Conservation (phyloP, 37 sponge, comb jelly and placozoan species). For the Hormiphora californensis region DNA sequence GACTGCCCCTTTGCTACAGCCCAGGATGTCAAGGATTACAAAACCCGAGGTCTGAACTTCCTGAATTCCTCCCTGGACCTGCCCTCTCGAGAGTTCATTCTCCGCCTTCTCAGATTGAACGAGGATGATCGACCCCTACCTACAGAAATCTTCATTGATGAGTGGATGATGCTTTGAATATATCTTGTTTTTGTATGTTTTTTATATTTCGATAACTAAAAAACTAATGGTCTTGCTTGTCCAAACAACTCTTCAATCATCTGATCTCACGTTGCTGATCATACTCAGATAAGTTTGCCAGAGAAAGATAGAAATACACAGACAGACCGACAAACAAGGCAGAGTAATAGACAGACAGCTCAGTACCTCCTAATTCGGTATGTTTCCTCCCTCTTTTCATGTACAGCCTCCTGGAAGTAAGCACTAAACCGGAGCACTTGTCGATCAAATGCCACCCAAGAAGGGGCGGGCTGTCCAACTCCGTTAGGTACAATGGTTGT, state of each 20-base stretch:
- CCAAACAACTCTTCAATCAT: background rate
- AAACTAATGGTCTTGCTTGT: background rate
- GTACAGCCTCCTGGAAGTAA: constrained; percentile 92
- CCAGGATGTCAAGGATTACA: background rate
- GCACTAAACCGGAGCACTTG: constrained; percentile 91
- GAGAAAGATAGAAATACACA: background rate
- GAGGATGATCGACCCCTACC: no score
- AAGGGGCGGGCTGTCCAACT: constrained; percentile 71
- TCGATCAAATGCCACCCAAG: constrained; percentile 97
- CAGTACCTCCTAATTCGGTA: constrained; percentile 77
- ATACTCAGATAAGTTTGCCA: background rate
- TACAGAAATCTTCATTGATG: no score
- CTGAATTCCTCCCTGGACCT: background rate
- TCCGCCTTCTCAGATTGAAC: no score
- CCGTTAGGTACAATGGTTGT: constrained; percentile 77
- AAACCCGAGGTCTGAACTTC: background rate
- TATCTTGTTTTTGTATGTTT: no score
- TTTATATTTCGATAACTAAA: background rate
- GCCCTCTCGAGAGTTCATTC: no score
- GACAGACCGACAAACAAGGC: background rate
- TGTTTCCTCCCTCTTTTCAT: constrained; percentile 82
- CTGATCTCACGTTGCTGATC: background rate
- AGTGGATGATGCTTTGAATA: no score
- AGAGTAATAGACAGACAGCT: background rate
- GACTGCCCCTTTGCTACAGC: constrained; percentile 20